Percentiles rank a stretch among this genome's conserved stretches.
Conservation (phyloP, 2,797 vertebrate genomes). For the Sebastes kiyomatsui region DNA sequence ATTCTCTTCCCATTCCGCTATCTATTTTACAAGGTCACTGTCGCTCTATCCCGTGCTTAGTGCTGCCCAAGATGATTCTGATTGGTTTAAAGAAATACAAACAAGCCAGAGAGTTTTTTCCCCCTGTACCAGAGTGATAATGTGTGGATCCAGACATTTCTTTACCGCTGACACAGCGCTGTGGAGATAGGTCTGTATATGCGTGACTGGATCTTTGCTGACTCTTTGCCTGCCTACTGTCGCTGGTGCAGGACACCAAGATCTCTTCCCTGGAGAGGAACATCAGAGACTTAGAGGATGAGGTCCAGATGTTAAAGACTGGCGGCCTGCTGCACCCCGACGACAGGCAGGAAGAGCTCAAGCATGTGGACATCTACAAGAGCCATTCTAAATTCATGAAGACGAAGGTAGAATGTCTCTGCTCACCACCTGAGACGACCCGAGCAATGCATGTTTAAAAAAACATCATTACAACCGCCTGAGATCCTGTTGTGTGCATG, state of each 20-base stretch:
- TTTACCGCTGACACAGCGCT: background rate
- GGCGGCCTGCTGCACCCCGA: conserved; percentile 91
- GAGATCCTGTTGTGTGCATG: conserved; percentile 13
- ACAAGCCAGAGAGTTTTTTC: background rate
- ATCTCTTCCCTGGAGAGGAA: conserved; percentile 97
- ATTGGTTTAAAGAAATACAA: background rate
- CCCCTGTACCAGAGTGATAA: background rate
- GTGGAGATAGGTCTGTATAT: background rate
- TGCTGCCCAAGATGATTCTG: background rate
- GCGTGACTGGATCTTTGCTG: conserved; percentile 8
- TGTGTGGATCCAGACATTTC: background rate
- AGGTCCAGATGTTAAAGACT: conserved; percentile 98
- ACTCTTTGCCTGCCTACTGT: conserved; percentile 49
- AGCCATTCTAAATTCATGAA: conserved; percentile 99
- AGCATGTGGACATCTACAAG: conserved; percentile 98
- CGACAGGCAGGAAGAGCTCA: conserved; percentile 93
- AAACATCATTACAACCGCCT: background rate
- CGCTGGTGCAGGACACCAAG: conserved; percentile 92
- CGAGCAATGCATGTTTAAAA: conserved; percentile 27
- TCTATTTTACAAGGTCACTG: background rate
- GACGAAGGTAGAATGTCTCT: conserved; percentile 90
- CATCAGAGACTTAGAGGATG: conserved; percentile 98
- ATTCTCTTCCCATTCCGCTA: background rate
- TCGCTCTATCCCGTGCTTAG: background rate
- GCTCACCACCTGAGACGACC: conserved; percentile 46